These are phyloP conservation scores for Epizoanthus scotinus DNA, from an alignment of 92 coral and sea anemone species.

Conservation along the genomic window DNA sequence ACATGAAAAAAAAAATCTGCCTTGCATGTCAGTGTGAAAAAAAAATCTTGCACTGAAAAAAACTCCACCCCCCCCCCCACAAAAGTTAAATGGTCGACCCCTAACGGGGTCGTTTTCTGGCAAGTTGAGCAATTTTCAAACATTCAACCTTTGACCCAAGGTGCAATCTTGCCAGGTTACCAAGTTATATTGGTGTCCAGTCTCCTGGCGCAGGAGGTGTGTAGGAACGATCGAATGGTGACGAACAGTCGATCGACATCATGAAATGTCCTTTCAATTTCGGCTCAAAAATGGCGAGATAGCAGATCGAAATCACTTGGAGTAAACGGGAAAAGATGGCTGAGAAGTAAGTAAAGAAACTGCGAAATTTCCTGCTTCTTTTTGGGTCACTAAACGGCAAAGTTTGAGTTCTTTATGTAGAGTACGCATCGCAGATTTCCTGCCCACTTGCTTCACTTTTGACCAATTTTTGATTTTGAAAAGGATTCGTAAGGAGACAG, in stretches of 20 bases:
- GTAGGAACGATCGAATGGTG: slow-evolving; percentile 5
- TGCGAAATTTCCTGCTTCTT: background rate
- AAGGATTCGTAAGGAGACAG: background rate
- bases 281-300: slow-evolving; percentile 29
- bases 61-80: too few species aligned
- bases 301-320: slow-evolving; percentile 11
- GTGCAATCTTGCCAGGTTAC: slow-evolving; percentile 1
- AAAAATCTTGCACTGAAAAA: too few species aligned
- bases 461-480: slow-evolving; percentile 23
- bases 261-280: background rate
- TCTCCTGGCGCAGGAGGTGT: slow-evolving; percentile 1
- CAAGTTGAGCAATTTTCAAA: too few species aligned
- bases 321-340: slow-evolving; percentile 64
- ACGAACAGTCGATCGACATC: slow-evolving; percentile 10
- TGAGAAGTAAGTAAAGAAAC: slow-evolving; percentile 74
- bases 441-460: slow-evolving; percentile 41
- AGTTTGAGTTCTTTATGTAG: background rate
- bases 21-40: too few species aligned
- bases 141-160: too few species aligned
- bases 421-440: slow-evolving; percentile 20
- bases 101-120: too few species aligned
- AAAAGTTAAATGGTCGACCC: too few species aligned
- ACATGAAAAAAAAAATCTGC: too few species aligned
- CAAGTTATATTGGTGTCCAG: slow-evolving; percentile 20
- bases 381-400: slow-evolving; percentile 15